Evolutionary conservation across 1,140 invertebrate genomes (phyloP), one percentile per base, ranked within the genome.

Genomic region (Achroia grisella): DNA sequence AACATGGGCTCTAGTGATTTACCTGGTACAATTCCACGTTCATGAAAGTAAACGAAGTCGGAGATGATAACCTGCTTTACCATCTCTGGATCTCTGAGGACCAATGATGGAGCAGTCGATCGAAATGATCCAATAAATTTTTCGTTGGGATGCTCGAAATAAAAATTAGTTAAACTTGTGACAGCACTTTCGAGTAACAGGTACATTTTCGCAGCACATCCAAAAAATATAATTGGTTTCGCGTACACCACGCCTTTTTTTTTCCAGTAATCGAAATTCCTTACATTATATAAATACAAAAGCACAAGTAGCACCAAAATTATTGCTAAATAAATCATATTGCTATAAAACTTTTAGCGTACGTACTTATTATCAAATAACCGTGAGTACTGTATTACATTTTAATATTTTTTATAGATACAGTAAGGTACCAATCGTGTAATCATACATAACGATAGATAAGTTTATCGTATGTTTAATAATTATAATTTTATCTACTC

Each of bases 61-160:
- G 88, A 88, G 0, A 88, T 64, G 33, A 79, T 73, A 4, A 90
- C 57, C n/a, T 49, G 52, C 42, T 82, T 86, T 10, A 90, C 75
- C 0, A 90, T 51, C 6, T 89, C 78, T 0, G 86, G 82, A 56
- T 90, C 89, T 4, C 77, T 66, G 0, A 89, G 10, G 10, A 88
- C 69, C 1, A 89, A 37, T 10, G n/a, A 13, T 17, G 42, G 42
- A 5, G n/a, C 28, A 4, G 10, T 14, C 2, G 31, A 30, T 23
- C 42, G 6, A 17, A 14, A 44, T 17, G 23, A 34, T n/a, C 42
- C 42, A 10, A 44, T 32, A 10, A 44, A 15, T 34, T 44, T 44
- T 32, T 44, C 42, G 10, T 44, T 17, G 8, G 42, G 42, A n/a
- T 44, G 35, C 15, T 32, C 15, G 4, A 8, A 9, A 27, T 42